Evolutionary conservation across 1,140 invertebrate species (phyloP).

Genomic region (Nasonia giraulti): DNA sequence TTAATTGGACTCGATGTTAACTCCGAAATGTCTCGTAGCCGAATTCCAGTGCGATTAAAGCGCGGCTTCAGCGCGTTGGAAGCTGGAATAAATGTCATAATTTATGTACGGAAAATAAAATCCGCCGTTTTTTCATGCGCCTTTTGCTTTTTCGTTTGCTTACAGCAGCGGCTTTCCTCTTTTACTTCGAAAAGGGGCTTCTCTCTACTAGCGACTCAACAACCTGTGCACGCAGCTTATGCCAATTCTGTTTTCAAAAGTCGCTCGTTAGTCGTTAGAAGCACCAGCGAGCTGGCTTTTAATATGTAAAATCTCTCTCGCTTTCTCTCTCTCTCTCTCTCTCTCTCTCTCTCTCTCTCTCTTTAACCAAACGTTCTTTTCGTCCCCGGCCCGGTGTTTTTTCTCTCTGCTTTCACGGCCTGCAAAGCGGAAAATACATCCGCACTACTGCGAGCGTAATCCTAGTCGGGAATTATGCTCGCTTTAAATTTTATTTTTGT

Average conservation of each 20-base stretch:
- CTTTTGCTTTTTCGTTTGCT: conserved; percentile 10
- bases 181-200: background rate
- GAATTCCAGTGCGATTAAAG: too few species aligned
- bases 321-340: background rate
- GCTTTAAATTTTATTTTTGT: background rate
- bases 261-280: conserved; percentile 35
- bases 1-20: background rate
- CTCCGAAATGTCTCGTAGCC: background rate
- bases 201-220: background rate
- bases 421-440: background rate
- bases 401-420: background rate
- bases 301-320: conserved; percentile 25
- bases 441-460: background rate
- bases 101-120: conserved; percentile 13
- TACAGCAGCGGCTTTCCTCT: background rate
- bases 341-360: background rate
- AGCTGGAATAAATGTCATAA: background rate
- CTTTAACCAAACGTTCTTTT: conserved; percentile 8
- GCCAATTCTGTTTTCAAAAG: conserved; percentile 37
- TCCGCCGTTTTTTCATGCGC: background rate
- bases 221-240: background rate
- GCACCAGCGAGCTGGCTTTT: conserved; percentile 12
- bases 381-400: background rate
- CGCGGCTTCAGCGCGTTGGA: background rate
- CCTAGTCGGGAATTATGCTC: background rate